Conservation (phyloP, 2,888 invertebrate species). For the Meloe dianella region DNA sequence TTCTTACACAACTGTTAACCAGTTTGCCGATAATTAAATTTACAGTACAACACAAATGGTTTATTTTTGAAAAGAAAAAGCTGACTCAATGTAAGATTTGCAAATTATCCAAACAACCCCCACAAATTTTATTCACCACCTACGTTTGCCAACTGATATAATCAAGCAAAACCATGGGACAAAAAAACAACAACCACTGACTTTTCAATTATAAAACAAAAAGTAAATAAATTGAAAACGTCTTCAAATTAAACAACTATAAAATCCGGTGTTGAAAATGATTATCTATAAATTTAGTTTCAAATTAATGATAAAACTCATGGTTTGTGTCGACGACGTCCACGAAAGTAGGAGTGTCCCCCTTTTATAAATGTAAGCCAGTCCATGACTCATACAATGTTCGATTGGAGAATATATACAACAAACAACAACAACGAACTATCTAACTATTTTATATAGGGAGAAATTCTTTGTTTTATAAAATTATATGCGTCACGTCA, state of each 20-base stretch:
- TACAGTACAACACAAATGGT: neutral
- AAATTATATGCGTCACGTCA: slow-evolving; percentile 22
- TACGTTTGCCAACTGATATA: neutral
- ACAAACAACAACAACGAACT: no score
- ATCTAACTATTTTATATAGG: slow-evolving; percentile 9
- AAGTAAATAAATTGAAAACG: neutral
- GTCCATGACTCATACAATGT: slow-evolving; percentile 36
- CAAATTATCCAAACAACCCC: slow-evolving; percentile 6
- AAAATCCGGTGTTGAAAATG: neutral
- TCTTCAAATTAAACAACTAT: neutral
- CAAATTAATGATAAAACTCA: slow-evolving; percentile 14
- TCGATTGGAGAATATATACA: slow-evolving; percentile 43
- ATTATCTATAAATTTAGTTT: slow-evolving; percentile 10
- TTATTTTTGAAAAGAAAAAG: neutral
- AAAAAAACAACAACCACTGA: neutral
- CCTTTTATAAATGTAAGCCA: slow-evolving; percentile 33
- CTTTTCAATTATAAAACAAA: neutral
- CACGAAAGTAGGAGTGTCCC: slow-evolving; percentile 44
- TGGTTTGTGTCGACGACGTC: slow-evolving; percentile 14
- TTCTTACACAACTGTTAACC: neutral
- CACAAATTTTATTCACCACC: neutral
- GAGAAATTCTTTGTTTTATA: slow-evolving; percentile 43
- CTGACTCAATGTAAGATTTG: neutral
- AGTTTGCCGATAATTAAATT: neutral
- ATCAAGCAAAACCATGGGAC: neutral